phyloP scores from a whole-genome alignment of 2,797 vertebrate genomes.

The Typhlichthys eigenmanni region DNA sequence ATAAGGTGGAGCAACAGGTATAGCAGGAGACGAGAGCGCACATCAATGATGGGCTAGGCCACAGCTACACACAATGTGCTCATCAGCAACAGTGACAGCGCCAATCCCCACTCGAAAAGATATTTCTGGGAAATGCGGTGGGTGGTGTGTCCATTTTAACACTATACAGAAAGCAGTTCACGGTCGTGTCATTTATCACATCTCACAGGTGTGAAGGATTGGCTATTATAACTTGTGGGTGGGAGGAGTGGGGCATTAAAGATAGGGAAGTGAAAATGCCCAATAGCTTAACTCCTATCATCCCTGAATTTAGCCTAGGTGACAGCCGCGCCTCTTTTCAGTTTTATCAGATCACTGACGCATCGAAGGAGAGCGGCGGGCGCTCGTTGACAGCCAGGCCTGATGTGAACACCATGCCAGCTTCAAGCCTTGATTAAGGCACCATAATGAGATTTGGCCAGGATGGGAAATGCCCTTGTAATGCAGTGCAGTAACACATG shows the following conservation, averaged over 20 bases:
- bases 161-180: background rate
- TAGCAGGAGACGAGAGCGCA: conserved; percentile 2
- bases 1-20: conserved; percentile 14
- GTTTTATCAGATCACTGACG: conserved; percentile 9
- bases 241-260: background rate
- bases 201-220: background rate
- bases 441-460: conserved; percentile 63
- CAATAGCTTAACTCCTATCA: background rate
- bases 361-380: conserved; percentile 20
- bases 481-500: conserved; percentile 28
- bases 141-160: background rate
- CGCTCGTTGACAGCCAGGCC: conserved; percentile 20
- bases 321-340: conserved; percentile 12
- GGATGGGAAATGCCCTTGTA: conserved; percentile 21
- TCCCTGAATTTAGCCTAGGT: background rate
- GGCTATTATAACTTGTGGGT: conserved; percentile 10
- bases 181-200: background rate
- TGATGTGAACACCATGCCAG: conserved; percentile 33
- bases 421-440: conserved; percentile 65
- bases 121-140: background rate
- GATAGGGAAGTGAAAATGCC: background rate
- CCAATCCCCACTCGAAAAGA: background rate
- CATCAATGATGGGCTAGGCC: background rate
- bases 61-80: background rate
- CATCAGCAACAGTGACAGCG: background rate